Percentiles rank a stretch among this genome's conserved stretches.
phyloP scores from a whole-genome alignment of 2,797 vertebrate species.

The Sparus aurata region DNA sequence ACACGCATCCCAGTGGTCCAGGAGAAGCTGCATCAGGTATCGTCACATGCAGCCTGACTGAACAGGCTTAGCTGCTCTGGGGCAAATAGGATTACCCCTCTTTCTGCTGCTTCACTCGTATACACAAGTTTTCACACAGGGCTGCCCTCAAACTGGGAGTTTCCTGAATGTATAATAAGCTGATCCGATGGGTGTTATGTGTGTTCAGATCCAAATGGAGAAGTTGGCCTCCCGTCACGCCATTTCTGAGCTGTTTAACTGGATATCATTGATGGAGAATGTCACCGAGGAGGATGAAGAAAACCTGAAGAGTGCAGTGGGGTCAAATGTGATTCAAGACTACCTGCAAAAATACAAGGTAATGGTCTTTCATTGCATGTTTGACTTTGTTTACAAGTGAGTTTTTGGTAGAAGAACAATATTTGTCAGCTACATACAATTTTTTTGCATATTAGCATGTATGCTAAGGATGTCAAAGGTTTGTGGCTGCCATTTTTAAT shows the following conservation, averaged over 20 bases:
- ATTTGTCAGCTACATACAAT: background rate
- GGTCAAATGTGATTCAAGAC: slow-evolving; percentile 89
- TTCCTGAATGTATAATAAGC: background rate
- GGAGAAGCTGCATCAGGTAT: slow-evolving; percentile 98
- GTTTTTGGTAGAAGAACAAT: too few species aligned
- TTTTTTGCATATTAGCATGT: background rate
- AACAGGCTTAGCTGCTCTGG: slow-evolving; percentile 45
- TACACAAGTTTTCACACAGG: slow-evolving; percentile 17
- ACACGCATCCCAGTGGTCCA: slow-evolving; percentile 94
- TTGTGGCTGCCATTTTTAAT: background rate
- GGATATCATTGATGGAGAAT: slow-evolving; percentile 96
- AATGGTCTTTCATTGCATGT: background rate
- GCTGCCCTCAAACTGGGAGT: slow-evolving; percentile 10
- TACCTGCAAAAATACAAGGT: slow-evolving; percentile 98
- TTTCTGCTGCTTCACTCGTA: slow-evolving; percentile 34
- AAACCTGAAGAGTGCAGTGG: slow-evolving; percentile 92
- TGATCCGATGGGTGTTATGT: background rate
- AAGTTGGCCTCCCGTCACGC: slow-evolving; percentile 95
- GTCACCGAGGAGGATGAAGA: slow-evolving; percentile 93
- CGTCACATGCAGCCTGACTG: slow-evolving; percentile 41
- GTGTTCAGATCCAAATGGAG: slow-evolving; percentile 94
- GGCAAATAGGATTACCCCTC: slow-evolving; percentile 62
- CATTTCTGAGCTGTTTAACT: slow-evolving; percentile 94
- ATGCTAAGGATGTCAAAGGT: background rate
- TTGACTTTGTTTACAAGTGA: background rate